Evolutionary conservation across 2,888 invertebrate genomes (phyloP), one percentile per base, ranked within the genome.

Genomic region (Drosophila seclusa): DNA sequence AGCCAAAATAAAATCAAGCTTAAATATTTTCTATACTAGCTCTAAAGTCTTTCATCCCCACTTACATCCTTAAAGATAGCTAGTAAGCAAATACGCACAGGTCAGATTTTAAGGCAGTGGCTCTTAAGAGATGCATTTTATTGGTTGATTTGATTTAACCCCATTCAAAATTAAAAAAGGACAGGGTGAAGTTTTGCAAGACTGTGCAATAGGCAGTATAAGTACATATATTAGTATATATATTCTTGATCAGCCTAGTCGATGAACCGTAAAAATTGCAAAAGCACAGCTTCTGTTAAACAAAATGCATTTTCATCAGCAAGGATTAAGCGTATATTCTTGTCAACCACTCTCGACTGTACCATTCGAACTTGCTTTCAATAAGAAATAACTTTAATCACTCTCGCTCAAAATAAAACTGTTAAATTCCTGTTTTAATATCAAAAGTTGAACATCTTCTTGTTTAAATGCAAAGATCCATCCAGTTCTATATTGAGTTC

Each of bases 401-500:
- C 4, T 24, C 24, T 8, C 16, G 4, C 48, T 8, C 48, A 4
- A 48, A 16, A 16, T 29, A 27, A 11, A 27, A 11, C 10, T 11
- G n/a, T 49, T 18, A 49, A 49, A 18, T 27, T 45, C 21, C 18
- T 24, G 18, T 45, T 45, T 45, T 4, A 24, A 45, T 45, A 45
- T 24, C 24, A 24, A 45, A 24, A 24, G 45, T 45, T 24, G 8
- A 45, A 24, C 8, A 24, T 45, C 8, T 45, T 45, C 16, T 45
- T 45, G 8, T 1, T 13, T 27, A 38, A n/a, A n/a, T 16, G 18
- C 2, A 34, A 36, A 27, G 13, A 11, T 16, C 1, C 10, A 57
- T 42, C 21, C 16, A 40, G 40, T 29, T 21, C 40, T 40, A 31
- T 49, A 55, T 69, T 32, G 18, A 40, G n/a, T n/a, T 24, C 10